Evolutionary conservation across 2,113 vertebrate species (phyloP).

Genomic region (Triplophysa dalaica): DNA sequence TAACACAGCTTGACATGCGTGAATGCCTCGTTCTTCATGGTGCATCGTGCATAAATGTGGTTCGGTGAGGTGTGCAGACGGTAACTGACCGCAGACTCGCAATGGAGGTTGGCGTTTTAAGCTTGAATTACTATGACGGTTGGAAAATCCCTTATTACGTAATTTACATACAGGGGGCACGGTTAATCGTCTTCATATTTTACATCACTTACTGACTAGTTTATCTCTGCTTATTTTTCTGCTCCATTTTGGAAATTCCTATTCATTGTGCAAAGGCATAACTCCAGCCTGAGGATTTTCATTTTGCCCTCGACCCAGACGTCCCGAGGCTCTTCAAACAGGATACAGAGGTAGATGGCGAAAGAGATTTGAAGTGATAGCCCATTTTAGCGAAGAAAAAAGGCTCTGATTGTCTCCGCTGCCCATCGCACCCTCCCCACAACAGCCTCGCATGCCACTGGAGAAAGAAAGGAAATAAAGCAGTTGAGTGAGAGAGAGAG

Average conservation of each 20-base stretch:
- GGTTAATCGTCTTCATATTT: no score
- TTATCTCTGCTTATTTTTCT: slow-evolving; percentile 8
- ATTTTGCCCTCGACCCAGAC: slow-evolving; percentile 61
- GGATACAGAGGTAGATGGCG: slow-evolving; percentile 77
- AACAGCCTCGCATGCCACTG: slow-evolving; percentile 76
- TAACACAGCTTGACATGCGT: no score
- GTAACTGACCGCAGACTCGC: no score
- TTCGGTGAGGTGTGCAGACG: no score
- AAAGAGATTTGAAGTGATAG: slow-evolving; percentile 84
- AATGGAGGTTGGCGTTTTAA: no score
- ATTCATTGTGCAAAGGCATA: slow-evolving; percentile 16
- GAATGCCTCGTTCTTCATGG: no score
- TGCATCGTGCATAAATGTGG: no score
- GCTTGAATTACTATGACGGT: no score
- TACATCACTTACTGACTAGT: not conserved
- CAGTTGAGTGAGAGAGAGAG: slow-evolving; percentile 64
- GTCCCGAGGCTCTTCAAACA: slow-evolving; percentile 70
- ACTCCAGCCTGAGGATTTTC: slow-evolving; percentile 45
- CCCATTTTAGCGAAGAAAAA: slow-evolving; percentile 86
- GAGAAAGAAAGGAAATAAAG: slow-evolving; percentile 63
- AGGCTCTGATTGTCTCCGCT: slow-evolving; percentile 84
- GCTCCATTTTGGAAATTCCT: not conserved
- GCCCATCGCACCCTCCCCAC: slow-evolving; percentile 78
- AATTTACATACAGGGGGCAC: no score
- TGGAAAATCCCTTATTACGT: no score